phyloP scores from a whole-genome alignment of 2,113 vertebrate genomes.

The Ascaphus truei region DNA sequence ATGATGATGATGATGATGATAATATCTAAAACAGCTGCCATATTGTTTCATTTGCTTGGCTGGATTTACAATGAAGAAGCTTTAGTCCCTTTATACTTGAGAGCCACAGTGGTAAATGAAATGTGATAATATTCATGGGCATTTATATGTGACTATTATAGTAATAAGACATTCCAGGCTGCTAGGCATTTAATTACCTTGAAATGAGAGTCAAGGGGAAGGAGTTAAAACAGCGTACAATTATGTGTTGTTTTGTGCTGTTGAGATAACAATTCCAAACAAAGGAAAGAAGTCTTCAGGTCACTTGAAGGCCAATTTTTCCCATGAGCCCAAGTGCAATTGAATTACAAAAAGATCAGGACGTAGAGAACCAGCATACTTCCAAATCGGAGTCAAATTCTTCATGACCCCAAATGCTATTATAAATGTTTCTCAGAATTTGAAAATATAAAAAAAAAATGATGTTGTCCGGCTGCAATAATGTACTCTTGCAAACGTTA shows the following conservation, averaged over 20 bases:
- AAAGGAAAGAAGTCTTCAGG: neutral
- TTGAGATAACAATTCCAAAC: neutral
- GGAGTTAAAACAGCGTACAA: neutral
- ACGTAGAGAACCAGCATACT: neutral
- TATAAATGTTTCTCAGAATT: neutral
- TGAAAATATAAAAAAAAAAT: neutral
- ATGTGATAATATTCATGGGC: neutral
- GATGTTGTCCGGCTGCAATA: too few species aligned
- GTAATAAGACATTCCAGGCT: neutral
- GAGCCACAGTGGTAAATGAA: neutral
- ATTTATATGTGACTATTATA: neutral
- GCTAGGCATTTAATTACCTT: slow-evolving; percentile 10
- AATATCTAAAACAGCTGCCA: slow-evolving; percentile 5
- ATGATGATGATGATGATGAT: slow-evolving; percentile 2
- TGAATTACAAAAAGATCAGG: neutral
- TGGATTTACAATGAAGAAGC: neutral
- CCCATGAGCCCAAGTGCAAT: neutral
- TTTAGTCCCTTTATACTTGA: neutral
- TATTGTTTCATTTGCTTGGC: slow-evolving; percentile 1
- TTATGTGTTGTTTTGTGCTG: neutral
- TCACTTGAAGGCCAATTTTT: neutral
- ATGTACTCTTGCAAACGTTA: too few species aligned
- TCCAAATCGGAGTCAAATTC: neutral
- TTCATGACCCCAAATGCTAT: neutral
- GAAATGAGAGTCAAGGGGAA: neutral